Evolutionary conservation across 2,888 invertebrate genomes (phyloP).

Genomic region (Andrena haemorrhoa): DNA sequence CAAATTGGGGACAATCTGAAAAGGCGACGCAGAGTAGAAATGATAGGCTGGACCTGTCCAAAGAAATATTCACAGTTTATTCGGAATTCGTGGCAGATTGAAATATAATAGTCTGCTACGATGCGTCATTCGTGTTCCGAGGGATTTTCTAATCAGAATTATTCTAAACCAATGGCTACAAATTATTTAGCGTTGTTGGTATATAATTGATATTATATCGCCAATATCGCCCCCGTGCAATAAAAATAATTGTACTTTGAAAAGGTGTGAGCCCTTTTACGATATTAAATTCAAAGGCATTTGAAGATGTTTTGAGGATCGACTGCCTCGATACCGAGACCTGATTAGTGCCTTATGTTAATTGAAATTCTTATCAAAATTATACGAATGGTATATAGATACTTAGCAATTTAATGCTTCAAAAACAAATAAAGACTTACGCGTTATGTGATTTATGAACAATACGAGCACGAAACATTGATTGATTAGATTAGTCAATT

Average conservation of each 20-base stretch:
- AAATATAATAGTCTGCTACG: neutral
- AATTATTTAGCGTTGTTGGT: neutral
- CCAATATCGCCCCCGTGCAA: neutral
- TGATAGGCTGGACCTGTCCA: constrained; percentile 66
- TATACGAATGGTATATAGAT: neutral
- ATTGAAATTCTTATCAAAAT: constrained; percentile 25
- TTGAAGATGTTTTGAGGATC: neutral
- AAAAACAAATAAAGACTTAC: neutral
- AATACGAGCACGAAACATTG: no score
- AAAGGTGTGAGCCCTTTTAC: constrained; percentile 11
- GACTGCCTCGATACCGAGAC: constrained; percentile 46
- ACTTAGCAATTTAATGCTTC: neutral
- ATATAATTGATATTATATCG: constrained; percentile 14
- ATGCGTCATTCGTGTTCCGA: neutral
- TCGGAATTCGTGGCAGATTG: constrained; percentile 18
- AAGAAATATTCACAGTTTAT: constrained; percentile 15
- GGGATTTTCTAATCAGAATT: neutral
- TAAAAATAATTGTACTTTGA: neutral
- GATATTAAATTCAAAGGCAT: constrained; percentile 12
- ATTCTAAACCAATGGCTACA: neutral
- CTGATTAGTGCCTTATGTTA: constrained; percentile 66
- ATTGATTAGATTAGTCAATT: no score
- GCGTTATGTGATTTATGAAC: constrained; percentile 11
- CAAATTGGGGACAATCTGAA: constrained; percentile 2
- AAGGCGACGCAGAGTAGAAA: neutral